These are phyloP conservation scores for Novumbra hubbsi DNA, from an alignment of 2,797 vertebrate genomes.

Conservation along the genomic window DNA sequence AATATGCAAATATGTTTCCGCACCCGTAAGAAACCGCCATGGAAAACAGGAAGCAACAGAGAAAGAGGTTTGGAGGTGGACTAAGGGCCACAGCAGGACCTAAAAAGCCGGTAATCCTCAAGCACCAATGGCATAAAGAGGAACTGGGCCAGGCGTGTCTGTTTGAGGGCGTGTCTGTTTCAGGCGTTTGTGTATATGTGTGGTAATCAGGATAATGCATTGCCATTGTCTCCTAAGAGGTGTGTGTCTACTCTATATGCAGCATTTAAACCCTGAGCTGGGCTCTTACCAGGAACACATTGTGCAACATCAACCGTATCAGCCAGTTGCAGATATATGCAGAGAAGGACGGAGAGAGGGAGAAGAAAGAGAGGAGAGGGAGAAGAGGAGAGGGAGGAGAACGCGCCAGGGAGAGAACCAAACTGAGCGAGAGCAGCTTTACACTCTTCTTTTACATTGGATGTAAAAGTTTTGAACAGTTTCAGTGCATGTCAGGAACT, in stretches of 20 bases:
- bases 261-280: slow-evolving; percentile 39
- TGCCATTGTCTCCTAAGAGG: slow-evolving; percentile 44
- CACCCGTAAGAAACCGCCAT: background rate
- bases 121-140: background rate
- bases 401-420: slow-evolving; percentile 22
- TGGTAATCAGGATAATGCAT: slow-evolving; percentile 49
- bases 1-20: background rate
- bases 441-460: slow-evolving; percentile 56
- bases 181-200: too few species aligned
- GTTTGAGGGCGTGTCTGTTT: slow-evolving; percentile 5
- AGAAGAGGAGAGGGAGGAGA: too few species aligned
- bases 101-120: background rate
- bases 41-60: background rate
- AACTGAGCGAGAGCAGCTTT: slow-evolving; percentile 58
- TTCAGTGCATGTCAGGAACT: too few species aligned
- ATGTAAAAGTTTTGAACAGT: slow-evolving; percentile 38
- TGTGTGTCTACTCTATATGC: slow-evolving; percentile 34
- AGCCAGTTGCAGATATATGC: slow-evolving; percentile 56
- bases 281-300: slow-evolving; percentile 52
- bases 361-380: slow-evolving; percentile 1
- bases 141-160: slow-evolving; percentile 2
- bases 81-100: background rate
- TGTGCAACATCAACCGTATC: slow-evolving; percentile 65
- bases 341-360: slow-evolving; percentile 42
- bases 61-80: background rate